These are phyloP conservation scores for Clarias fuscus DNA, from an alignment of 2,797 vertebrate species.

Conservation along the genomic window DNA sequence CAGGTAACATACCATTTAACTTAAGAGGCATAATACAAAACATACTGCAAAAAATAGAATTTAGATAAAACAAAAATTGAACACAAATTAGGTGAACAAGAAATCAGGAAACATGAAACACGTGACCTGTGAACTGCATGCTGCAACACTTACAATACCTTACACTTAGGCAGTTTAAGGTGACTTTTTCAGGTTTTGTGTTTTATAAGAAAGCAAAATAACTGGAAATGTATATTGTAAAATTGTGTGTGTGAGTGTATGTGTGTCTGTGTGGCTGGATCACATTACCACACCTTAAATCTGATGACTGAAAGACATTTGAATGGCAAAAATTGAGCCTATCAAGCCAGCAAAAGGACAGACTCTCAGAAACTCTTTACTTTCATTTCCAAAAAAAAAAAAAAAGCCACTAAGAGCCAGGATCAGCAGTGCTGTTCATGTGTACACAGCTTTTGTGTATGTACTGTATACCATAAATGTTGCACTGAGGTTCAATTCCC, in stretches of 20 bases:
- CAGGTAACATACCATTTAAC: too few species aligned
- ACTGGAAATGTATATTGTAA: neutral
- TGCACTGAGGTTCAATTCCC: neutral
- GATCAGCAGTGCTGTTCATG: neutral
- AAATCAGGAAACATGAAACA: too few species aligned
- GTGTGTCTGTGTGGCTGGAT: neutral
- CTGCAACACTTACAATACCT: too few species aligned
- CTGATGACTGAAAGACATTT: conserved; percentile 48
- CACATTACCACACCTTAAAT: conserved; percentile 39
- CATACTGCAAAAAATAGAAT: too few species aligned
- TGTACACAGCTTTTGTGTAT: neutral
- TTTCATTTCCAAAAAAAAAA: conserved; percentile 6
- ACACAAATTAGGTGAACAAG: too few species aligned
- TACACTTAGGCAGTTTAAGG: neutral
- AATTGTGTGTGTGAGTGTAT: neutral
- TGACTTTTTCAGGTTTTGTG: neutral
- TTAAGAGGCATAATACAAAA: too few species aligned
- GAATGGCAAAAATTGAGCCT: conserved; percentile 47
- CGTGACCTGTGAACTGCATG: too few species aligned
- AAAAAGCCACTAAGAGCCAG: neutral
- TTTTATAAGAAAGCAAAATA: neutral
- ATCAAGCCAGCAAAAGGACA: conserved; percentile 11
- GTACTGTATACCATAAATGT: neutral
- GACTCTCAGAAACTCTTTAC: conserved; percentile 13
- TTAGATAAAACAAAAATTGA: too few species aligned